Base-by-base conservation (phyloP, 2,797 vertebrate genomes). In the Girardinus metallicus region DNA sequence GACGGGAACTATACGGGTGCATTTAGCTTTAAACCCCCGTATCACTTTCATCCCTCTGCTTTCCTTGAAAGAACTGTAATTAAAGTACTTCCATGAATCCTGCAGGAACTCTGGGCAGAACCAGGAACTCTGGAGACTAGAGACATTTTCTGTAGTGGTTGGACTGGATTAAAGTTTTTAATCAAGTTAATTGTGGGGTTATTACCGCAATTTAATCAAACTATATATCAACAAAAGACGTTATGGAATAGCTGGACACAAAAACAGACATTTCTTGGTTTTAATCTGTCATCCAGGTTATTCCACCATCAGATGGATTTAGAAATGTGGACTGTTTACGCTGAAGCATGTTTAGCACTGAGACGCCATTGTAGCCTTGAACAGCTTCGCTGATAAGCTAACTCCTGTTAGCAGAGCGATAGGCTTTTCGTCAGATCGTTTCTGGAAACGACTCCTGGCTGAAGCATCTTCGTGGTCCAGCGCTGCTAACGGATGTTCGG, bases 1-100 rank as follows among this genome's bases (percentile, higher is more conserved):
- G 76, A 70, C 49, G 16, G 60, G 84, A 82, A 86, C 82, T 82
- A 68, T 77, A 78, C 84, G 84, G 91, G 88, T 77, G 31, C 82
- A 81, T 77, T 85, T 26, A 10, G 80, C 78, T 64, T 80, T 75
- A 80, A 78, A 15, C 71, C 53, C 76, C 70, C 43, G 53, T 39
- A 77, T 84, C 82, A 51, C 79, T 80, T 80, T 75, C 62, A 77
- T 71, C 31, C 8, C 64, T 36, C 76, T 1, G 31, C 53, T 60
- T 80, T 49, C 36, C 68, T n/a, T 6, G 21, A 7, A 18, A 39
- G 39, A 75, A n/a, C 74, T 62, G 23, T 26, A 15, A 62, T 78
- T 34, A 36, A 68, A 55, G 18, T 16, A 4, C 53, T 55, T 26
- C 29, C 34, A 8, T 23, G 21, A 68, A 26, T 60, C 7, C 7